A percentile compares a stretch with the other conserved stretches of the same genome.
phyloP scores from a whole-genome alignment of 2,113 vertebrate species.

The Rattus rattus region DNA sequence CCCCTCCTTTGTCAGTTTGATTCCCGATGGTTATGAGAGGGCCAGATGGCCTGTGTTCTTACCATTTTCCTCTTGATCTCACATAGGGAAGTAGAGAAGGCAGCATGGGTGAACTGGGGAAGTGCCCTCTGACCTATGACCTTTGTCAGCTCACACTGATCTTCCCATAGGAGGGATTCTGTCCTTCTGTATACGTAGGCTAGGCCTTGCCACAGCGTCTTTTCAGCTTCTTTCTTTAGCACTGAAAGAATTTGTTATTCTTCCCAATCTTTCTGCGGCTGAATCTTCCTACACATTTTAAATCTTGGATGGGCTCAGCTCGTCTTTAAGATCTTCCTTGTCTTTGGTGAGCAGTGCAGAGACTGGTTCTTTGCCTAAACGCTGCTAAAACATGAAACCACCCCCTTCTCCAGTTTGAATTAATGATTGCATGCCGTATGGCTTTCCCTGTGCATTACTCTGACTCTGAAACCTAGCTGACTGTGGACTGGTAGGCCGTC shows the following conservation, averaged over 20 bases:
- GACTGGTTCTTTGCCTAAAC: background rate
- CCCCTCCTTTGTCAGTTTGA: background rate
- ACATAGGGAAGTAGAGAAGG: background rate
- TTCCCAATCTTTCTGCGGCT: background rate
- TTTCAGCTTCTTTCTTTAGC: background rate
- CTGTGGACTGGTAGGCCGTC: background rate
- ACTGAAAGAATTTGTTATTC: background rate
- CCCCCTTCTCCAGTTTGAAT: background rate
- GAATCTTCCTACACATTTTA: background rate
- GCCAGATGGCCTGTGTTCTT: background rate
- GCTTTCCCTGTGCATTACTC: background rate
- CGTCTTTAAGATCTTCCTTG: background rate
- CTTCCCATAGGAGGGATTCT: background rate
- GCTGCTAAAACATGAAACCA: background rate
- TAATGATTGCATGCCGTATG: background rate
- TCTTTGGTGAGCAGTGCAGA: background rate
- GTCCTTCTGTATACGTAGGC: background rate
- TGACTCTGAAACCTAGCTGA: background rate
- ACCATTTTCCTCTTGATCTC: background rate
- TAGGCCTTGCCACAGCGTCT: background rate
- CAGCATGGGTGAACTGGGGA: accelerated
- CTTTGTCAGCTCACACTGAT: accelerated
- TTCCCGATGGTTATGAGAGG: background rate
- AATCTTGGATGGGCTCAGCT: background rate
- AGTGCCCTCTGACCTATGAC: background rate